Evolutionary conservation across 1,140 invertebrate genomes (phyloP), one percentile per base, ranked within the genome.

Genomic region (Drusus annulatus): DNA sequence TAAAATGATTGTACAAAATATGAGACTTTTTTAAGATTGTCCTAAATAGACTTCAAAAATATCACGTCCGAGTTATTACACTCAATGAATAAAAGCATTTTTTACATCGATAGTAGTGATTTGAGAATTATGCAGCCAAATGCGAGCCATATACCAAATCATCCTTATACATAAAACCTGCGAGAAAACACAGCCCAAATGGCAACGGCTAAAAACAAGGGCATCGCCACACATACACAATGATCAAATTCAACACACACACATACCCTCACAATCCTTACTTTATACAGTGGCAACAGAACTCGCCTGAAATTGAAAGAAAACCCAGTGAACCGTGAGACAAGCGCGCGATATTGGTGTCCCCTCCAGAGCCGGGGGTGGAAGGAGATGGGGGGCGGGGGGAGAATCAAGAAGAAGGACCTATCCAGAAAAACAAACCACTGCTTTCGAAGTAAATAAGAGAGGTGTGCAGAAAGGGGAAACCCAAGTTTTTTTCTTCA

Each of bases 281-380:
- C 73, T 79, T 51, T 79, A 73, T 65, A 58, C 54, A 69, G 45
- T 51, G 79, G 62, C 50, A 73, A 85, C 80, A 84, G 83, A 84
- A 86, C 87, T 87, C 86, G 86, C 87, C 89, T 88, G 87, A 88
- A 89, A 90, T 89, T 90, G 89, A 89, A 90, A 90, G 88, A 89
- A 90, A 90, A 87, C 89, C 87, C 89, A 90, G 84, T 90, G 89
- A 90, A 89, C 88, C 87, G 89, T 88, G 89, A 90, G 89, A 89
- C 88, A 89, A 90, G 88, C 88, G 88, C 87, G 80, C 76, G 80
- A 81, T 81, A 90, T 89, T 89, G 88, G 88, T 87, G 88, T 81
- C 80, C 76, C 76, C 80, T 65, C 51, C 71, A 17, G n/a, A 21
- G 58, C 28, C 54, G 51, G 80, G 31, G 15, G 62, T 13, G 58